These are phyloP conservation scores for Aquatica leii DNA, from an alignment of 2,888 invertebrate genomes.

Conservation along the genomic window DNA sequence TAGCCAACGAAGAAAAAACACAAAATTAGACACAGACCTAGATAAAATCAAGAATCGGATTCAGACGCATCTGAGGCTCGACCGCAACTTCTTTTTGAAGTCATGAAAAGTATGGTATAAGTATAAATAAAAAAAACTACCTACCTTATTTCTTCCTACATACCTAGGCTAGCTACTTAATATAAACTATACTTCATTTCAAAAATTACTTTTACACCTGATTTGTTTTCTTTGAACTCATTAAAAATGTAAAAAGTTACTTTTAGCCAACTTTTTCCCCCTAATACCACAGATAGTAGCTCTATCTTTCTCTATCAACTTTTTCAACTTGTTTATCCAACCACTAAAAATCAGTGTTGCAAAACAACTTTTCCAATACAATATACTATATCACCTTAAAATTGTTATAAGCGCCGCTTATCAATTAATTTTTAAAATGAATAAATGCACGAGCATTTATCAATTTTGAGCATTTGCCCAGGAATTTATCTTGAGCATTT, in stretches of 20 bases:
- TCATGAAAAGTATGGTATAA: not conserved
- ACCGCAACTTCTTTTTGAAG: not conserved
- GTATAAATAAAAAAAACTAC: slow-evolving; percentile 5
- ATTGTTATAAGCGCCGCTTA: too few relatives aligned
- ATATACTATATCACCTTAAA: not conserved
- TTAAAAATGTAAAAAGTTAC: not conserved
- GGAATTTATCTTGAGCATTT: too few relatives aligned
- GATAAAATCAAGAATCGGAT: too few relatives aligned
- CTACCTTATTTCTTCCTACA: not conserved
- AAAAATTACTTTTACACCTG: not conserved
- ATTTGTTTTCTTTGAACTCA: slow-evolving; percentile 1
- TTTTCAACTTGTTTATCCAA: too few relatives aligned
- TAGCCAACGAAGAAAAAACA: not conserved
- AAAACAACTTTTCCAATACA: not conserved
- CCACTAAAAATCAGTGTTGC: not conserved
- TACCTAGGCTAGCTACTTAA: too few relatives aligned
- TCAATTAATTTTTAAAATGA: not conserved
- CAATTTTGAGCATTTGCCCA: not conserved
- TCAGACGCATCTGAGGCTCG: not conserved
- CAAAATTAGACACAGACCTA: too few relatives aligned
- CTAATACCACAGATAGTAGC: too few relatives aligned
- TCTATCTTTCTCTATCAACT: too few relatives aligned
- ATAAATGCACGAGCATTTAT: not conserved
- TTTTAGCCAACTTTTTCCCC: not conserved
- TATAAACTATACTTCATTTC: too few relatives aligned